Percentiles rank a stretch among this genome's conserved stretches.
phyloP scores from a whole-genome alignment of 2,888 invertebrate genomes.

The Aethes cnicana region DNA sequence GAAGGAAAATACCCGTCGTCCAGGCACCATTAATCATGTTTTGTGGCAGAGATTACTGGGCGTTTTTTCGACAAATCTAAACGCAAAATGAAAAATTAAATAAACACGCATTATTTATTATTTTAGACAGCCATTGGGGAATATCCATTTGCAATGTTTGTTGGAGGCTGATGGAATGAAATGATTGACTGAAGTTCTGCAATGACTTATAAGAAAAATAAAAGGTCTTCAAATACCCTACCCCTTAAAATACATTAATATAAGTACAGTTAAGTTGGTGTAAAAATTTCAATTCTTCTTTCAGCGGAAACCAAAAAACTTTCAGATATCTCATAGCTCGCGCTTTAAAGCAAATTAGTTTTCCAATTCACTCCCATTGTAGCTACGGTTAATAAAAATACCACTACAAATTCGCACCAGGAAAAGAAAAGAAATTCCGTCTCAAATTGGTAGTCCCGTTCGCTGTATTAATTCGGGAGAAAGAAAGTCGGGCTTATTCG shows the following conservation, averaged over 20 bases:
- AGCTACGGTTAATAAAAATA: constrained; percentile 20
- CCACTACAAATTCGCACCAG: constrained; percentile 19
- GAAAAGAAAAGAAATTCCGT: constrained; percentile 28
- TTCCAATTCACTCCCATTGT: neutral
- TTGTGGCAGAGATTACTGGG: constrained; percentile 20
- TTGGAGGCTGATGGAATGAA: too few species aligned
- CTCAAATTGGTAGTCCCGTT: constrained; percentile 29
- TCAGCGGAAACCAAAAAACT: too few species aligned
- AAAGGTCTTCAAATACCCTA: too few species aligned
- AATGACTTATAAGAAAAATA: too few species aligned
- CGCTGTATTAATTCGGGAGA: constrained; percentile 29
- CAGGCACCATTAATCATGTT: constrained; percentile 24
- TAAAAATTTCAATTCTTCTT: too few species aligned
- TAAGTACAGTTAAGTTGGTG: too few species aligned
- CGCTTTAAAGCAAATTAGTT: neutral
- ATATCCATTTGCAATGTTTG: too few species aligned
- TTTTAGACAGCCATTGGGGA: too few species aligned
- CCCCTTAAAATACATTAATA: too few species aligned
- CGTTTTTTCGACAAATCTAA: constrained; percentile 27
- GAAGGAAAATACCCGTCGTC: constrained; percentile 28
- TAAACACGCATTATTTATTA: too few species aligned
- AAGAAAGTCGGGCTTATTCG: constrained; percentile 26
- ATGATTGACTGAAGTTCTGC: too few species aligned
- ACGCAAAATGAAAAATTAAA: constrained; percentile 26
- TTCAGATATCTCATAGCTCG: neutral